A percentile compares a stretch with the other conserved stretches of the same genome.
Evolutionary conservation across 2,797 vertebrate species (phyloP).

Genomic region (Silurus aristotelis): DNA sequence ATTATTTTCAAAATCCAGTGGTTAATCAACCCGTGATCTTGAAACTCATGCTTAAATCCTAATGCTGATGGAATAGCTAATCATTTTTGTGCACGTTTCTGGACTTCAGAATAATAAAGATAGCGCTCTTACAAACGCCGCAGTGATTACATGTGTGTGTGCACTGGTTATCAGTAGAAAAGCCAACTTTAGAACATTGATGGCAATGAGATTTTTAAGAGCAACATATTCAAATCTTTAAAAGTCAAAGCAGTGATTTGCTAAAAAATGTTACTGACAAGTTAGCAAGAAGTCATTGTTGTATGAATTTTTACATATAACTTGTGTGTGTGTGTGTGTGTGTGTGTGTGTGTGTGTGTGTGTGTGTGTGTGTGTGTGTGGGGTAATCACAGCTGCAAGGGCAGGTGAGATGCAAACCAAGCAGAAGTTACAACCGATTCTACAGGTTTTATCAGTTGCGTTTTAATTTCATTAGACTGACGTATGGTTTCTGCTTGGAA

Average conservation of each 20-base stretch:
- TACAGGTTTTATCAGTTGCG: neutral
- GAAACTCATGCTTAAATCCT: too few species aligned
- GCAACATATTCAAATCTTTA: neutral
- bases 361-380: neutral
- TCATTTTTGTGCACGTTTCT: neutral
- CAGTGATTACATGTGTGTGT: neutral
- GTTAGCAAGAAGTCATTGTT: neutral
- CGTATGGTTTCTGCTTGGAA: neutral
- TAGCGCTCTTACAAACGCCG: neutral
- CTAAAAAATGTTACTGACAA: neutral
- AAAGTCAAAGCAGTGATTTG: neutral
- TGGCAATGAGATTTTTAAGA: neutral
- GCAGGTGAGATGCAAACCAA: neutral
- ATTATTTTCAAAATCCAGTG: neutral
- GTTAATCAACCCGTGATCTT: neutral
- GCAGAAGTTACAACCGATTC: neutral
- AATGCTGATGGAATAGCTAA: neutral
- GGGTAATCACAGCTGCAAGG: neutral
- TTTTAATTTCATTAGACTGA: neutral
- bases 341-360: too few species aligned
- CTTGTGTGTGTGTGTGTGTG: neutral
- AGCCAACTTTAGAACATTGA: neutral
- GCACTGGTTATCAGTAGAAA: neutral
- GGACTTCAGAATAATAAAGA: neutral
- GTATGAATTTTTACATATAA: neutral